Conservation (phyloP, 1,140 invertebrate species). For the Uloborus diversus region DNA sequence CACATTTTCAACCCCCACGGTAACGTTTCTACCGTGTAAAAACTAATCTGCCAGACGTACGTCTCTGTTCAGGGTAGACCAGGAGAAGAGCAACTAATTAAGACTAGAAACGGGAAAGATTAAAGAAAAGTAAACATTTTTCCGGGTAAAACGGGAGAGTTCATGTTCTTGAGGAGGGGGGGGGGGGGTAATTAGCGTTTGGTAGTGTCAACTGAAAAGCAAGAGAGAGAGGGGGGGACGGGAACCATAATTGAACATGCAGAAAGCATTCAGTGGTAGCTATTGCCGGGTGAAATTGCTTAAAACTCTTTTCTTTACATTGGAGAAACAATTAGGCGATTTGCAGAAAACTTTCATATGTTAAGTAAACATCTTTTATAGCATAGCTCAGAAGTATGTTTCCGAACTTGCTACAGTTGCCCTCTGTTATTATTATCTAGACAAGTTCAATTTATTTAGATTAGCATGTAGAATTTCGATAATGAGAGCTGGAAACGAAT, state of each 20-base stretch:
- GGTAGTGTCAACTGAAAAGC: conserved; percentile 36
- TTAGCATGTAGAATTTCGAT: no score
- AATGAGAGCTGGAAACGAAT: no score
- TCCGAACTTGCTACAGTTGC: no score
- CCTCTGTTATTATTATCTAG: no score
- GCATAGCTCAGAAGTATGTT: no score
- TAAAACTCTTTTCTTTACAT: no score
- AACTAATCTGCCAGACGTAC: conserved; percentile 40
- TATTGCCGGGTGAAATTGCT: neutral
- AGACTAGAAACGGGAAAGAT: conserved; percentile 52
- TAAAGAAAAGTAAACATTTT: conserved; percentile 56
- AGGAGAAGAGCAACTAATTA: conserved; percentile 51
- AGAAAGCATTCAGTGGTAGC: neutral
- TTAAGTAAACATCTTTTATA: no score
- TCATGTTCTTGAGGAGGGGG: conserved; percentile 14
- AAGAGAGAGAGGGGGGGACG: neutral
- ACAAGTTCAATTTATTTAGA: no score
- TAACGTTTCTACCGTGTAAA: conserved; percentile 20
- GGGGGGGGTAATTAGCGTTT: conserved; percentile 50
- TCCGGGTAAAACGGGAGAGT: conserved; percentile 44
- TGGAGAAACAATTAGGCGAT: no score
- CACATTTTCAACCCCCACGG: no score
- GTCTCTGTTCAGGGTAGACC: neutral
- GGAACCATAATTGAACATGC: neutral
- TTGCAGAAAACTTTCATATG: no score